Percentiles rank a stretch among this genome's conserved stretches.
phyloP scores from a whole-genome alignment of 2,113 vertebrate species.

The Chamaetylas fuelleborni region DNA sequence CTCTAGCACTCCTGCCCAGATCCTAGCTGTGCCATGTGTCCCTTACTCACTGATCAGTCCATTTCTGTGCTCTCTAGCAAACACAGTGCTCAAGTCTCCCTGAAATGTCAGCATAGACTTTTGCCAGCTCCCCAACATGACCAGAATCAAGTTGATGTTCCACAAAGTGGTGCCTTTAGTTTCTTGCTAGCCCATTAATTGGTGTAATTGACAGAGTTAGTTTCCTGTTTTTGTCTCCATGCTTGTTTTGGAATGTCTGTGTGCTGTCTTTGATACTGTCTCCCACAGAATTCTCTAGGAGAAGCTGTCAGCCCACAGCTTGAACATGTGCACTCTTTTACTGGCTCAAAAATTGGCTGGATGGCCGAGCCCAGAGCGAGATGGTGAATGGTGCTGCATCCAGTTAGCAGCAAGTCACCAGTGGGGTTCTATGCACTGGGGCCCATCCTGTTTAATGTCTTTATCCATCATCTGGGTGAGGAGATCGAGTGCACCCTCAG shows the following conservation, averaged over 20 bases:
- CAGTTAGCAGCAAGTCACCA: accelerated
- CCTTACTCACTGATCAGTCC: neutral
- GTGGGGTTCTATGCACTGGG: too few species aligned
- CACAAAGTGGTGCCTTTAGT: neutral
- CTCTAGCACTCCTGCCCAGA: too few species aligned
- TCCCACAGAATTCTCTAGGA: neutral
- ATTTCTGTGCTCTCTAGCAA: neutral
- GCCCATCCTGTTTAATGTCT: neutral
- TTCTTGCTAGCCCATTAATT: neutral
- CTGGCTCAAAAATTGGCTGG: neutral
- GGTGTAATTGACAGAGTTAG: neutral
- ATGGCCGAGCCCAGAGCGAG: accelerated
- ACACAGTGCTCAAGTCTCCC: neutral
- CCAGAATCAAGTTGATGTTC: neutral
- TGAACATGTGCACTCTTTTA: neutral
- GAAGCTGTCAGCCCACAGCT: neutral
- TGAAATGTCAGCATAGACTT: neutral
- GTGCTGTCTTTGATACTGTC: neutral
- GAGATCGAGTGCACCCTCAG: neutral
- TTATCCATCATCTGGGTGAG: neutral
- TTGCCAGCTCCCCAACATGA: neutral
- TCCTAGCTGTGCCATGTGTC: too few species aligned
- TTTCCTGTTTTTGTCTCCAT: neutral
- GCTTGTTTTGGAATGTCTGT: neutral
- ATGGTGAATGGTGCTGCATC: too few species aligned